These are phyloP conservation scores for Cyanoliseus patagonus DNA, from an alignment of 2,113 vertebrate species.

Conservation along the genomic window DNA sequence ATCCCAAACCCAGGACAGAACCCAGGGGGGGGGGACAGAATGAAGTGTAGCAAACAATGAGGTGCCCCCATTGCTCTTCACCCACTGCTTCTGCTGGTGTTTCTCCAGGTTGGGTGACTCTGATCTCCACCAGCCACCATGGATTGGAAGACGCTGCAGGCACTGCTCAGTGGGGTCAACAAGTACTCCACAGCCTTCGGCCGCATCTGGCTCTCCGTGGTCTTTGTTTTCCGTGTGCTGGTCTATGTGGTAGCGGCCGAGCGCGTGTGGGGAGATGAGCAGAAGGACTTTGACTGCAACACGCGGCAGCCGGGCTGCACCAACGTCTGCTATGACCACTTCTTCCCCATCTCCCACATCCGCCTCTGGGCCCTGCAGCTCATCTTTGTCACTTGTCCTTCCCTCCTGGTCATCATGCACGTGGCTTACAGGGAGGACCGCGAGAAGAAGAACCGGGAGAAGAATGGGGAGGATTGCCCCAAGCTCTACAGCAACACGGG, in stretches of 20 bases:
- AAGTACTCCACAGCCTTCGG: constrained; percentile 92
- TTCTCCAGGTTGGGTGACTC: constrained; percentile 6
- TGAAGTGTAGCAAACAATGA: fast-evolving
- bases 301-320: constrained; percentile 88
- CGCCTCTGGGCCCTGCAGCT: constrained; percentile 95
- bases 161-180: constrained; percentile 86
- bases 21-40: background rate
- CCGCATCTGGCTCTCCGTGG: constrained; percentile 92
- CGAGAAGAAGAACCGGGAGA: constrained; percentile 73
- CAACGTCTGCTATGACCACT: constrained; percentile 88
- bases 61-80: background rate
- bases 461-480: constrained; percentile 75
- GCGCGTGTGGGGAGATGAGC: constrained; percentile 88
- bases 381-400: constrained; percentile 93
- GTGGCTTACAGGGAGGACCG: constrained; percentile 89
- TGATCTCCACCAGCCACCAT: constrained; percentile 41
- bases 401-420: constrained; percentile 89
- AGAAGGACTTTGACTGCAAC: constrained; percentile 92
- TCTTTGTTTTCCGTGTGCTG: constrained; percentile 90
- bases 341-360: constrained; percentile 93
- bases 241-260: constrained; percentile 92
- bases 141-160: constrained; percentile 87
- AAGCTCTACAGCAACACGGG: constrained; percentile 76
- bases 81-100: background rate
- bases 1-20: background rate